These are phyloP conservation scores for Xiphophorus maculatus DNA, from an alignment of 2,113 vertebrate species.

Conservation along the genomic window DNA sequence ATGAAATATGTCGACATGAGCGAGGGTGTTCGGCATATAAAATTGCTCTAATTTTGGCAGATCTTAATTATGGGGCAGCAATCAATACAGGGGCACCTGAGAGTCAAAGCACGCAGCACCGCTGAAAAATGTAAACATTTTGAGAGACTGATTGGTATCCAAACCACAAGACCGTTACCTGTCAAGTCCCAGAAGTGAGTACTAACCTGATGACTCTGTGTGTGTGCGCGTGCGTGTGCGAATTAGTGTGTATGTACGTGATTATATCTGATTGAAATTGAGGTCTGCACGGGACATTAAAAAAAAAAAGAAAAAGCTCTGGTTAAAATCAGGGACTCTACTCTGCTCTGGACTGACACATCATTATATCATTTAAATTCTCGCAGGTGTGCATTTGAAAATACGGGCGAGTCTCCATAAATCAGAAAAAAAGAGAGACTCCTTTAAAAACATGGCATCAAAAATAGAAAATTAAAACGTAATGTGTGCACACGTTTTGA, in stretches of 20 bases:
- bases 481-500: neutral
- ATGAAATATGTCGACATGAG: neutral
- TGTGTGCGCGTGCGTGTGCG: conserved; percentile 36
- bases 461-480: conserved; percentile 2
- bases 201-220: conserved; percentile 61
- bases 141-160: conserved; percentile 76
- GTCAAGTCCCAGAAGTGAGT: conserved; percentile 67
- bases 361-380: conserved; percentile 62
- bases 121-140: conserved; percentile 79
- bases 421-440: conserved; percentile 26
- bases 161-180: conserved; percentile 77
- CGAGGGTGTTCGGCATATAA: conserved; percentile 33
- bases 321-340: conserved; percentile 77
- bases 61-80: conserved; percentile 61
- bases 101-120: conserved; percentile 58
- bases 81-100: conserved; percentile 65
- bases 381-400: conserved; percentile 44
- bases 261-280: conserved; percentile 75
- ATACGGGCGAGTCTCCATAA: conserved; percentile 58
- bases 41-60: conserved; percentile 51
- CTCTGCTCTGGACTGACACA: conserved; percentile 64
- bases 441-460: conserved; percentile 8
- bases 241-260: conserved; percentile 63
- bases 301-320: conserved; percentile 66
- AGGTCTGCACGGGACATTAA: conserved; percentile 59